A percentile compares a stretch with the other conserved stretches of the same genome.
Conservation (phyloP, 2,888 invertebrate genomes). For the Standfussiana lucernea region DNA sequence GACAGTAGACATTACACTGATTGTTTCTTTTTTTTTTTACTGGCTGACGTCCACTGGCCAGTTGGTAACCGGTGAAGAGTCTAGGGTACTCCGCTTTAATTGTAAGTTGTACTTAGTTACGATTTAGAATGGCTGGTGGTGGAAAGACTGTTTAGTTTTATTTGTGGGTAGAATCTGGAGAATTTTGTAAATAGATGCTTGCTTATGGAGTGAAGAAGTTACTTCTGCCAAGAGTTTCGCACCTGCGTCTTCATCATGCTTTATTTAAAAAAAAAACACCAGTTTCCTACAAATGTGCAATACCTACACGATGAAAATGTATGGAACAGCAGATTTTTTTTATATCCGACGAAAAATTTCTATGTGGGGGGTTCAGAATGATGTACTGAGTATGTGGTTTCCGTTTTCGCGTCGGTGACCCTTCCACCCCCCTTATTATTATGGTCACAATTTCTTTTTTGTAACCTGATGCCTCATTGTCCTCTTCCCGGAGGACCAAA, state of each 20-base stretch:
- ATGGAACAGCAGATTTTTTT: no score
- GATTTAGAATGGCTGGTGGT: neutral
- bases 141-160: neutral
- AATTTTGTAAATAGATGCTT: neutral
- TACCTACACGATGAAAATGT: no score
- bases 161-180: neutral
- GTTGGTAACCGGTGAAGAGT: constrained; percentile 38
- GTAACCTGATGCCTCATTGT: neutral
- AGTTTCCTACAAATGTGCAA: no score
- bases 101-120: constrained; percentile 37
- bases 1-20: constrained; percentile 52
- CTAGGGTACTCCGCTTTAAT: constrained; percentile 34
- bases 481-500: neutral
- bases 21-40: constrained; percentile 58
- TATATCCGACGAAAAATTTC: no score
- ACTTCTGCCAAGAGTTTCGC: neutral
- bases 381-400: no score
- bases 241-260: neutral
- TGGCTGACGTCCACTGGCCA: constrained; percentile 36
- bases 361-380: no score
- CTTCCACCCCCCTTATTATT: no score
- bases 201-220: neutral
- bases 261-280: no score
- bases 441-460: neutral
- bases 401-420: no score